A percentile compares a stretch with the other conserved stretches of the same genome.
These are phyloP conservation scores for Ophioninae sp. DNA, from an alignment of 2,888 invertebrate genomes.

Conservation along the genomic window DNA sequence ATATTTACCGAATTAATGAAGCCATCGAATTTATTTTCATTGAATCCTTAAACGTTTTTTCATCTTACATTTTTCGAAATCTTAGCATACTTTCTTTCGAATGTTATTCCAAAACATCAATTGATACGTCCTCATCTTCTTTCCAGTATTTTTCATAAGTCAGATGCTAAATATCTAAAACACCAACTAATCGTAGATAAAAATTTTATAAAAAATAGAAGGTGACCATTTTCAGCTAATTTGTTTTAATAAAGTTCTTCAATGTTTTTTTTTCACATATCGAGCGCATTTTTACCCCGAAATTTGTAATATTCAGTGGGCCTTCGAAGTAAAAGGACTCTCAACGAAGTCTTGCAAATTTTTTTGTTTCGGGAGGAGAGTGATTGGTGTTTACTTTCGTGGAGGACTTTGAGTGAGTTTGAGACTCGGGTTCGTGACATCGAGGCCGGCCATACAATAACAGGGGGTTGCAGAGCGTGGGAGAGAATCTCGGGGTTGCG, in stretches of 20 bases:
- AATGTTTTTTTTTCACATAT: neutral
- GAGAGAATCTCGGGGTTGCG: slow-evolving; percentile 55
- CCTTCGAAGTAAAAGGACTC: neutral
- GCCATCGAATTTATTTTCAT: too few species aligned
- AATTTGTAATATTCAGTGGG: neutral
- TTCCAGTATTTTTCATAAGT: neutral
- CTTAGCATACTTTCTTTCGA: neutral
- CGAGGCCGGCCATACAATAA: slow-evolving; percentile 44
- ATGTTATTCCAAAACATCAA: neutral
- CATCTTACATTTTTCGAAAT: neutral
- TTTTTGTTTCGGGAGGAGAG: slow-evolving; percentile 13
- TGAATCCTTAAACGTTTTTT: too few species aligned
- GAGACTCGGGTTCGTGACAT: slow-evolving; percentile 39
- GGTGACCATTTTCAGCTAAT: neutral
- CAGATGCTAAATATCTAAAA: neutral
- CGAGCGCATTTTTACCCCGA: neutral
- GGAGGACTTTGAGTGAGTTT: slow-evolving; percentile 69
- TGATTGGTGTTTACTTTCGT: slow-evolving; percentile 46
- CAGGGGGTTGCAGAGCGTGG: slow-evolving; percentile 50
- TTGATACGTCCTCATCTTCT: neutral
- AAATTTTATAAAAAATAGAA: neutral
- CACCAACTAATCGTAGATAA: neutral
- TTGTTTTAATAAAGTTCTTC: neutral
- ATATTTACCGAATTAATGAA: too few species aligned
- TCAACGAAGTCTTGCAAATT: neutral